phyloP scores from a whole-genome alignment of 2,113 vertebrate species.

The Tympanuchus pallidicinctus region DNA sequence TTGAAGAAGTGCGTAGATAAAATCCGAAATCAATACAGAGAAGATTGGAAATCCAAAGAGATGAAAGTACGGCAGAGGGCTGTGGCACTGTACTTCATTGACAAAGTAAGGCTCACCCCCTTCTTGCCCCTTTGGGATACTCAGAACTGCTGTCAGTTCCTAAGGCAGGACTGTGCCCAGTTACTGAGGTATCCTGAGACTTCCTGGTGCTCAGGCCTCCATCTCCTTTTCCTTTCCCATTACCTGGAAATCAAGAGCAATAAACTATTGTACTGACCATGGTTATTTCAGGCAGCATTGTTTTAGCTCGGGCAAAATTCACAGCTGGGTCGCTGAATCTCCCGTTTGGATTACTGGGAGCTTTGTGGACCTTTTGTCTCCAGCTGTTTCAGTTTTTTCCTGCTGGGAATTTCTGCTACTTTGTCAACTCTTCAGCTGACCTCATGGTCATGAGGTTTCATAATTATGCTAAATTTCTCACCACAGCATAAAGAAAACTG shows the following conservation, averaged over 20 bases:
- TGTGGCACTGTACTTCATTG: slow-evolving; percentile 95
- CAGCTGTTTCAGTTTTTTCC: slow-evolving; percentile 44
- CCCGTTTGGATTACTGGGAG: slow-evolving; percentile 34
- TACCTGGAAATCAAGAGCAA: slow-evolving; percentile 55
- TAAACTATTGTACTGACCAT: not conserved
- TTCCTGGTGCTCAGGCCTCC: slow-evolving; percentile 8
- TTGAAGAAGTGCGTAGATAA: slow-evolving; percentile 94
- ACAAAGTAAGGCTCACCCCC: slow-evolving; percentile 82
- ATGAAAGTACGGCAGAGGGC: slow-evolving; percentile 96
- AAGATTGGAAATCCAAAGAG: slow-evolving; percentile 98
- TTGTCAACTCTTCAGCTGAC: slow-evolving; percentile 41
- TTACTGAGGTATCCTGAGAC: not conserved
- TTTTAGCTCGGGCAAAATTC: slow-evolving; percentile 40
- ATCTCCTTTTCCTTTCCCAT: slow-evolving; percentile 31
- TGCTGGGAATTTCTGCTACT: slow-evolving; percentile 34
- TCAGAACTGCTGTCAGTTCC: not conserved
- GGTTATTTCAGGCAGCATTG: slow-evolving; percentile 59
- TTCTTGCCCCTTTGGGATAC: not conserved
- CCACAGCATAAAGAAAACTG: not conserved
- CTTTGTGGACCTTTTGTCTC: slow-evolving; percentile 36
- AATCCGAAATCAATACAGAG: slow-evolving; percentile 90
- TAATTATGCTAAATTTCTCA: slow-evolving; percentile 4
- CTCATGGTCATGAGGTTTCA: not conserved
- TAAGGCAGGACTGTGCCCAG: not conserved
- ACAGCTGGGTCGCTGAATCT: not conserved